Conservation (phyloP, 1,140 invertebrate genomes). For the Heliothis subflexa region DNA sequence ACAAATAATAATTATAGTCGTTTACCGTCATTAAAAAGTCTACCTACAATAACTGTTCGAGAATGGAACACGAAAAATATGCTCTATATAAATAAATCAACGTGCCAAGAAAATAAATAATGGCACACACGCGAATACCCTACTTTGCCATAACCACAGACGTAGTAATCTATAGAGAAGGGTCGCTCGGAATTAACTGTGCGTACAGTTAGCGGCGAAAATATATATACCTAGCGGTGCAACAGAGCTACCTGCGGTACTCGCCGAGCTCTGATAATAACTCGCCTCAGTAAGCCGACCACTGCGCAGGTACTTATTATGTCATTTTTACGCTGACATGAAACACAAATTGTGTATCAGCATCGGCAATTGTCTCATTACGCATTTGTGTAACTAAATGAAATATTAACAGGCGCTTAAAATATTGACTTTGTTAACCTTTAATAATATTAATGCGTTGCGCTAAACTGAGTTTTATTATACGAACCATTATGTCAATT, state of each 20-base stretch:
- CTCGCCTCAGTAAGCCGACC: conserved; percentile 29
- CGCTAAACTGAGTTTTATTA: neutral
- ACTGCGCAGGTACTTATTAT: conserved; percentile 35
- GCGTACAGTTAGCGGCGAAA: conserved; percentile 34
- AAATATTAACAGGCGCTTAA: neutral
- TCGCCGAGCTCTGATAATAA: conserved; percentile 7
- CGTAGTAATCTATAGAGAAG: conserved; percentile 36
- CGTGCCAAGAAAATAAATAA: conserved; percentile 42
- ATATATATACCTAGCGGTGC: conserved; percentile 4
- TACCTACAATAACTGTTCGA: conserved; percentile 17
- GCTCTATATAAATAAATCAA: conserved; percentile 43
- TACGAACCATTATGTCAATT: conserved; percentile 12
- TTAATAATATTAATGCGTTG: neutral
- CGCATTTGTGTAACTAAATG: neutral
- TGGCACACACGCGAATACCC: conserved; percentile 33
- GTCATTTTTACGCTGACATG: conserved; percentile 29
- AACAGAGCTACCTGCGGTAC: conserved; percentile 20
- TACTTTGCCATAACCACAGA: conserved; percentile 24
- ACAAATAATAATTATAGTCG: neutral
- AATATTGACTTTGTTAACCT: conserved; percentile 9
- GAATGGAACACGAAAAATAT: conserved; percentile 38
- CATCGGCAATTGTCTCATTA: conserved; percentile 21
- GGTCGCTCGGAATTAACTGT: conserved; percentile 21
- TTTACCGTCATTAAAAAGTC: conserved; percentile 16
- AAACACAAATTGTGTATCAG: conserved; percentile 31